Evolutionary conservation across 2,888 invertebrate genomes (phyloP), one percentile per base, ranked within the genome.

Genomic region (Junonia oenone): DNA sequence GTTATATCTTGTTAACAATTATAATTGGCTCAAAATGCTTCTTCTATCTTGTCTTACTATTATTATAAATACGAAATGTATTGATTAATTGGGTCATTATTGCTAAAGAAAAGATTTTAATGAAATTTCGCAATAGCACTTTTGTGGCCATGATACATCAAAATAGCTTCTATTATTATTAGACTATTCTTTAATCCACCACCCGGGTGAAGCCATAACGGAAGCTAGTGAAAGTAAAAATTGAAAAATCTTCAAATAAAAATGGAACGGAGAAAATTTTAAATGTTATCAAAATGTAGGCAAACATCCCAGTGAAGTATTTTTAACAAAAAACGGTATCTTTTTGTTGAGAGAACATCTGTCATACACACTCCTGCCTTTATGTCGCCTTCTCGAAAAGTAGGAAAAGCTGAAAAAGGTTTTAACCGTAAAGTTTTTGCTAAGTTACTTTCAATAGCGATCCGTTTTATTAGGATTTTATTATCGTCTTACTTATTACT

Each of bases 291-390:
- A 29, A 33, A 33, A 47, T 17, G 47, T 33, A 31, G 22, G 13
- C 31, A 19, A 33, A 19, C 27, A 47, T 47, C 5, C 11, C 8
- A 13, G 11, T n/a, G 15, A 26, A 33, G 17, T 33, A 33, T 19
- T 47, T 13, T 22, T 43, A 22, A 26, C 22, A 9, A 33, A 43
- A 43, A 43, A 13, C 26, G 43, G 5, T 26, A 26, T 43, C 43
- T 22, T 43, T 17, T 43, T 43, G 43, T 43, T 13, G n/a, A 13
- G 13, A 43, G 13, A 43, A 26, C 43, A 13, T 43, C 43, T 43
- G 43, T 43, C 43, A 22, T 43, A 43, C n/a, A 26, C 43, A 43
- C 43, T 43, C 43, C 22, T 26, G 17, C 22, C 14, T 43, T 43
- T 43, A 26, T 8, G 43, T 43, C 6, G n/a, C 8, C 6, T 43